Percentiles rank a stretch among this genome's conserved stretches.
Evolutionary conservation across 2,113 vertebrate genomes (phyloP).

Genomic region (Oceanites oceanicus): DNA sequence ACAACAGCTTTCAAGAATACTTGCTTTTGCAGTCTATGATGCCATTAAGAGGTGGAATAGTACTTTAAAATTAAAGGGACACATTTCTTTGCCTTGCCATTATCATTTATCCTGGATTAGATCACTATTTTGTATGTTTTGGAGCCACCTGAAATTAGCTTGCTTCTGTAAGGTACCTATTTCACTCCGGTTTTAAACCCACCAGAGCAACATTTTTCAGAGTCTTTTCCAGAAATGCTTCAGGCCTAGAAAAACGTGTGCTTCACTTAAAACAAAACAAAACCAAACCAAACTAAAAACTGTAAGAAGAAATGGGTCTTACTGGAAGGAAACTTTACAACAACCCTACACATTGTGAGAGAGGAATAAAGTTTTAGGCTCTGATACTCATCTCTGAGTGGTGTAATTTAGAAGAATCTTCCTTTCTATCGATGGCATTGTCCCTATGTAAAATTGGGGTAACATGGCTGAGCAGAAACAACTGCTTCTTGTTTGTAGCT

Average conservation of each 20-base stretch:
- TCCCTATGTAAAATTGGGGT: background rate
- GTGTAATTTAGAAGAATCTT: background rate
- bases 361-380: background rate
- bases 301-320: background rate
- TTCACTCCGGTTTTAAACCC: conserved; percentile 28
- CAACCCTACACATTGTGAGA: background rate
- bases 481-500: background rate
- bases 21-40: background rate
- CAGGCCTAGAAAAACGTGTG: background rate
- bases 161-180: background rate
- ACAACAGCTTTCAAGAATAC: background rate
- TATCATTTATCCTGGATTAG: background rate
- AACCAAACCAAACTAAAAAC: background rate
- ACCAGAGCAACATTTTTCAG: background rate
- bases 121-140: background rate
- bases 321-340: background rate
- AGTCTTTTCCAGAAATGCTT: conserved; percentile 5
- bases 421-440: background rate
- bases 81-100: background rate
- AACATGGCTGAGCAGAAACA: background rate
- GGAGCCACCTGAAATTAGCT: background rate
- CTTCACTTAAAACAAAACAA: background rate
- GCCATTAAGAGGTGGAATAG: background rate
- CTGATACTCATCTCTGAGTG: background rate
- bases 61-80: background rate